These are phyloP conservation scores for Microplitis demolitor DNA, from an alignment of 1,140 invertebrate genomes.

Conservation along the genomic window DNA sequence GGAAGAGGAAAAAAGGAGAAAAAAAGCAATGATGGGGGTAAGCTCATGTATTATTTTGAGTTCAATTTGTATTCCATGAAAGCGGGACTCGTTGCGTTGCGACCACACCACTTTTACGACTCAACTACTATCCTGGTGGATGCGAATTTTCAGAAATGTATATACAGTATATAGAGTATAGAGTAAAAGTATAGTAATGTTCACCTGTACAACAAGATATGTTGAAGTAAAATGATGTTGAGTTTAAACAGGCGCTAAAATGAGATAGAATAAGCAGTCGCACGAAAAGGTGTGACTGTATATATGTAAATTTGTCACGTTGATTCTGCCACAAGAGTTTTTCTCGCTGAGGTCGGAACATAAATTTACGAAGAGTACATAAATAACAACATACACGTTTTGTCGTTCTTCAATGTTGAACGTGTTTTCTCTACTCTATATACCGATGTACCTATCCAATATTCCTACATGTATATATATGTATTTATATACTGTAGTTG, in stretches of 20 bases:
- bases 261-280: background rate
- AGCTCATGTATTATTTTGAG: constrained; percentile 31
- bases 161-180: no score
- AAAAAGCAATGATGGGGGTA: constrained; percentile 7
- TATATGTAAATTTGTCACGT: constrained; percentile 25
- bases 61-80: constrained; percentile 31
- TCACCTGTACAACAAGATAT: background rate
- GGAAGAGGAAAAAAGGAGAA: background rate
- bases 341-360: constrained; percentile 14
- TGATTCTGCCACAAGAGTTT: constrained; percentile 20
- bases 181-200: background rate
- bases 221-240: background rate
- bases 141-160: constrained; percentile 24
- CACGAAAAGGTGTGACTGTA: constrained; percentile 3
- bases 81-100: constrained; percentile 22
- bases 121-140: constrained; percentile 9
- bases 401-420: constrained; percentile 4
- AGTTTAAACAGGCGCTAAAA: background rate
- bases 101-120: constrained; percentile 28
- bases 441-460: background rate
- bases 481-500: background rate
- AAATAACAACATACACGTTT: constrained; percentile 25
- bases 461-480: no score
- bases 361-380: constrained; percentile 24
- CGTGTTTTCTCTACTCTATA: background rate